These are phyloP conservation scores for Phanerotoma sp. DNA, from an alignment of 2,888 invertebrate species.

Conservation along the genomic window DNA sequence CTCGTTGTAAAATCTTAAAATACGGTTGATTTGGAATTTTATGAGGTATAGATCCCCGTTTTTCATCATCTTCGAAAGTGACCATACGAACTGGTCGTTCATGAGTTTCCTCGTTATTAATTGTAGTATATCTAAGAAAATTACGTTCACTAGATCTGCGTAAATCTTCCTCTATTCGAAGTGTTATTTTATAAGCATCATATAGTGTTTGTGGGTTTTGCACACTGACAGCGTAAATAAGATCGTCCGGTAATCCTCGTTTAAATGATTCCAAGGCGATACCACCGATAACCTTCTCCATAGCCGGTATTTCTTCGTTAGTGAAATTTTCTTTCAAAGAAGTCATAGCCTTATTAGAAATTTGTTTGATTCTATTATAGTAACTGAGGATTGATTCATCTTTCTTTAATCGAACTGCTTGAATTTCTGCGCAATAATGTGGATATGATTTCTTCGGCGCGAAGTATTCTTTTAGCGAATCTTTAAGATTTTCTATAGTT, in stretches of 20 bases:
- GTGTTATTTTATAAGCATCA: background rate
- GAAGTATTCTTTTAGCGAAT: background rate
- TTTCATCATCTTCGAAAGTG: background rate
- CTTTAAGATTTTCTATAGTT: background rate
- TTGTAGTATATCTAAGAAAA: background rate
- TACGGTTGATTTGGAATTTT: background rate
- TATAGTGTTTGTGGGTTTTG: background rate
- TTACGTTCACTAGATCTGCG: background rate
- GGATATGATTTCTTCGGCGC: conserved; percentile 3
- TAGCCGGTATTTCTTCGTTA: background rate
- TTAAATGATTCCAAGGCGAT: conserved; percentile 19
- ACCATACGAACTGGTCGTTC: background rate
- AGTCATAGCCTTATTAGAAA: background rate
- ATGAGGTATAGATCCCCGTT: background rate
- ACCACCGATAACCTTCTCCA: conserved; percentile 17
- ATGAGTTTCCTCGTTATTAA: background rate
- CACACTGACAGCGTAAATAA: conserved; percentile 18
- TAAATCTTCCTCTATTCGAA: background rate
- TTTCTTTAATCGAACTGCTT: conserved; percentile 9
- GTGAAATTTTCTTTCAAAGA: background rate
- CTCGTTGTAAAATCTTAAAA: background rate
- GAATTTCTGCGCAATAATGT: conserved; percentile 19
- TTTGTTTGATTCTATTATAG: conserved; percentile 4
- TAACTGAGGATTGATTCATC: conserved; percentile 15
- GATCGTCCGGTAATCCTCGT: conserved; percentile 18